Percentiles rank a stretch among this genome's conserved stretches.
phyloP scores from a whole-genome alignment of 2,113 vertebrate genomes.

The Onychorhynchus coronatus region DNA sequence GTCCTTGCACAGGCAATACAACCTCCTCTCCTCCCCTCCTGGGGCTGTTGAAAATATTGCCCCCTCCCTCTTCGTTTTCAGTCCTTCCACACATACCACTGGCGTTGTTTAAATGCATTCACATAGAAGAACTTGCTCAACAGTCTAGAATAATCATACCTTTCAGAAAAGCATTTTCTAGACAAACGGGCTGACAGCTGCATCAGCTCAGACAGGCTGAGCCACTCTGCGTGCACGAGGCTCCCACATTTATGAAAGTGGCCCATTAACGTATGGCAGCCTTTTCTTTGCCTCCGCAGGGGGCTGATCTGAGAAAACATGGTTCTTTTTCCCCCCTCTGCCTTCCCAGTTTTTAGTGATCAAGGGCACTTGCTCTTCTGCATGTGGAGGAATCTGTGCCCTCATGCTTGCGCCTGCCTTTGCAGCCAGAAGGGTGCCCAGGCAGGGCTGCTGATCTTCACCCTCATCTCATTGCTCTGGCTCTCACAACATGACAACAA shows the following conservation, averaged over 20 bases:
- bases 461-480: neutral
- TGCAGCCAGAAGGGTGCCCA: neutral
- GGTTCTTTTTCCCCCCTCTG: neutral
- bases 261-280: neutral
- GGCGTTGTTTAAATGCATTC: constrained; percentile 8
- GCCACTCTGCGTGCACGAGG: neutral
- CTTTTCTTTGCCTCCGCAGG: constrained; percentile 13
- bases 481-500: neutral
- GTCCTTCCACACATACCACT: neutral
- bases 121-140: constrained; percentile 47
- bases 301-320: neutral
- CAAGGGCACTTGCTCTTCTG: neutral
- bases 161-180: constrained; percentile 47
- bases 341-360: neutral
- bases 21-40: neutral
- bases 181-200: constrained; percentile 26
- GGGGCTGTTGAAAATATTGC: accelerated
- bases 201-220: constrained; percentile 1
- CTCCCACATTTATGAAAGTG: neutral
- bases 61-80: neutral
- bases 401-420: neutral
- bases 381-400: neutral
- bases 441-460: neutral
- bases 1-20: neutral
- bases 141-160: constrained; percentile 61